Conservation (phyloP, 1,140 invertebrate genomes). For the Anastatus disparis region DNA sequence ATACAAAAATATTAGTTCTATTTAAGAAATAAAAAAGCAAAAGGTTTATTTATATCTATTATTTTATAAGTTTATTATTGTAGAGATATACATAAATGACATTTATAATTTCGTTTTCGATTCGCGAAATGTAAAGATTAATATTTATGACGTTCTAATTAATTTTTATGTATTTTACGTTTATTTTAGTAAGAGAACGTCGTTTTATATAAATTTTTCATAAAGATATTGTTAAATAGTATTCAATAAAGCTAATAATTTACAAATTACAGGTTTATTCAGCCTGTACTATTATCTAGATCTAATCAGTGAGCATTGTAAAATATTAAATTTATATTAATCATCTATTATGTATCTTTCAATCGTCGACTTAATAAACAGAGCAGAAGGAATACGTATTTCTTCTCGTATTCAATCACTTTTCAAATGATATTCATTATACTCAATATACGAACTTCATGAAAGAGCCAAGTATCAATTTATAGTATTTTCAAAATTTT, state of each 20-base stretch:
- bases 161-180: constrained; percentile 39
- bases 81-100: constrained; percentile 32
- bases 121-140: constrained; percentile 30
- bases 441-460: too few relatives aligned
- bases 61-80: constrained; percentile 39
- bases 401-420: too few relatives aligned
- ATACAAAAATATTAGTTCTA: constrained; percentile 41
- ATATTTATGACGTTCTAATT: constrained; percentile 31
- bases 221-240: constrained; percentile 35
- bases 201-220: constrained; percentile 38
- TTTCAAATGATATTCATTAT: too few relatives aligned
- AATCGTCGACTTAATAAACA: constrained; percentile 42
- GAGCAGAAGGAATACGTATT: constrained; percentile 20
- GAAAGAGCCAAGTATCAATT: too few relatives aligned
- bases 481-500: too few relatives aligned
- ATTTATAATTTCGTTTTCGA: constrained; percentile 36
- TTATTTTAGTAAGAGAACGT: constrained; percentile 34
- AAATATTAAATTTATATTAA: constrained; percentile 32
- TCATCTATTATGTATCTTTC: constrained; percentile 40
- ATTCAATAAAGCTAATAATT: constrained; percentile 40
- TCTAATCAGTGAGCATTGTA: constrained; percentile 23
- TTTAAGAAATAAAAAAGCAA: constrained; percentile 41
- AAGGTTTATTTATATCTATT: constrained; percentile 41
- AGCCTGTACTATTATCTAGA: constrained; percentile 33
- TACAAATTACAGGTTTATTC: constrained; percentile 37